A percentile compares a stretch with the other conserved stretches of the same genome.
These are phyloP conservation scores for Teleogryllus occipitalis DNA, from an alignment of 1,140 invertebrate genomes.

Conservation along the genomic window DNA sequence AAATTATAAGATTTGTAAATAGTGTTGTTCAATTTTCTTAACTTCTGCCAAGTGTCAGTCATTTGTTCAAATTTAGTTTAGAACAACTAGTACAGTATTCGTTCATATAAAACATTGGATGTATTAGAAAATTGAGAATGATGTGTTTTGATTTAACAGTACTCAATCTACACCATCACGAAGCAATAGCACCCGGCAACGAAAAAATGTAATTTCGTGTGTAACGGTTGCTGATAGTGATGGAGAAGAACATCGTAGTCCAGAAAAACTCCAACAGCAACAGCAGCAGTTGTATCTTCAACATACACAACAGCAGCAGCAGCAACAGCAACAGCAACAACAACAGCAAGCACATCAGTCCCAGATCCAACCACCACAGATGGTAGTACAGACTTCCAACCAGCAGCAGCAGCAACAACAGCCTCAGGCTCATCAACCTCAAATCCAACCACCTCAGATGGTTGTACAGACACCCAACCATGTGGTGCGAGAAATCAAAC, in stretches of 20 bases:
- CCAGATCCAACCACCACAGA: constrained; percentile 36
- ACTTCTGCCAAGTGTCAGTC: too few species aligned
- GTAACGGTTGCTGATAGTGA: constrained; percentile 76
- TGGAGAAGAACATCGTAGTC: constrained; percentile 56
- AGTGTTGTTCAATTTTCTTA: too few species aligned
- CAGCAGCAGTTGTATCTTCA: constrained; percentile 35
- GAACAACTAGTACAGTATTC: too few species aligned
- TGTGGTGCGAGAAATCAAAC: constrained; percentile 32
- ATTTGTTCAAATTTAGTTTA: too few species aligned
- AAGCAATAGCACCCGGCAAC: constrained; percentile 33
- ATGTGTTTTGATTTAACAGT: constrained; percentile 29
- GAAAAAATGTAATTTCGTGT: constrained; percentile 70
- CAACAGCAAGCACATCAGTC: constrained; percentile 41
- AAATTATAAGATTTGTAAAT: too few species aligned
- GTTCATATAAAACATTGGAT: too few species aligned
- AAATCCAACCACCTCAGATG: constrained; percentile 16
- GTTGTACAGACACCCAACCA: constrained; percentile 22
- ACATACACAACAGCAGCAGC: constrained; percentile 36
- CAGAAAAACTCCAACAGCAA: constrained; percentile 31
- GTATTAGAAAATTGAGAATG: too few species aligned
- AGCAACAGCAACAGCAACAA: constrained; percentile 39
- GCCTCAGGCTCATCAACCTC: constrained; percentile 25
- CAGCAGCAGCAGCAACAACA: constrained; percentile 33
- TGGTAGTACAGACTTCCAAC: constrained; percentile 31
- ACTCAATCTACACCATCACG: constrained; percentile 37